phyloP scores from a whole-genome alignment of 2,888 invertebrate species.

The Sarcophaga rosellei region DNA sequence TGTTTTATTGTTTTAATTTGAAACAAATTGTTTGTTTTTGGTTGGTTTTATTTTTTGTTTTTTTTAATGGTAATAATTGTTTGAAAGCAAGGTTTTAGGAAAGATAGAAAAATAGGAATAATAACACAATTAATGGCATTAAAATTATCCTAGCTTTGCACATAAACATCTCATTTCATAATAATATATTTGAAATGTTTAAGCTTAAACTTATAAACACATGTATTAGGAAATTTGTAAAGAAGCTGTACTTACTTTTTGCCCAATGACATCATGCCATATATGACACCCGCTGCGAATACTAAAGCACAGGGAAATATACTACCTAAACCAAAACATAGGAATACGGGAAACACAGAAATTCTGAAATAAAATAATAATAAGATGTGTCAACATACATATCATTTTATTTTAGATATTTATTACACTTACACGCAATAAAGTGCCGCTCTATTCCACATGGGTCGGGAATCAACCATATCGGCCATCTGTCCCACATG shows the following conservation, averaged over 20 bases:
- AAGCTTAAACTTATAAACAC: not conserved
- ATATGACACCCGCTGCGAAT: constrained; percentile 93
- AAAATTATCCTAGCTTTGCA: constrained; percentile 60
- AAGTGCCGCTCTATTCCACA: constrained; percentile 93
- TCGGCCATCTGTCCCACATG: constrained; percentile 93
- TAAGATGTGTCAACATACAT: not conserved
- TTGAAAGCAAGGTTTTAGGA: constrained; percentile 56
- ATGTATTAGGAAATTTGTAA: not conserved
- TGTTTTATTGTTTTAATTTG: constrained; percentile 32
- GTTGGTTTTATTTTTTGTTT: constrained; percentile 43
- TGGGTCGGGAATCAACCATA: constrained; percentile 91
- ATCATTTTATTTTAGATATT: too few species aligned
- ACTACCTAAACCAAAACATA: constrained; percentile 89
- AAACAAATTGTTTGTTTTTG: constrained; percentile 14
- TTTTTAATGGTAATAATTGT: constrained; percentile 40
- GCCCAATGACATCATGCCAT: constrained; percentile 97
- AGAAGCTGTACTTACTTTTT: constrained; percentile 89
- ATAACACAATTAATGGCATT: constrained; percentile 69
- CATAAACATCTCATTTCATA: constrained; percentile 51
- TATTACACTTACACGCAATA: constrained; percentile 89
- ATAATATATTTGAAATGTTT: not conserved
- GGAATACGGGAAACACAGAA: constrained; percentile 89
- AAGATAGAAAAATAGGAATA: constrained; percentile 72
- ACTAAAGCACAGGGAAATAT: constrained; percentile 94
- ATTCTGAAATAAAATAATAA: constrained; percentile 83